Evolutionary conservation across 2,797 vertebrate genomes (phyloP).

Genomic region (Dipus sagitta): DNA sequence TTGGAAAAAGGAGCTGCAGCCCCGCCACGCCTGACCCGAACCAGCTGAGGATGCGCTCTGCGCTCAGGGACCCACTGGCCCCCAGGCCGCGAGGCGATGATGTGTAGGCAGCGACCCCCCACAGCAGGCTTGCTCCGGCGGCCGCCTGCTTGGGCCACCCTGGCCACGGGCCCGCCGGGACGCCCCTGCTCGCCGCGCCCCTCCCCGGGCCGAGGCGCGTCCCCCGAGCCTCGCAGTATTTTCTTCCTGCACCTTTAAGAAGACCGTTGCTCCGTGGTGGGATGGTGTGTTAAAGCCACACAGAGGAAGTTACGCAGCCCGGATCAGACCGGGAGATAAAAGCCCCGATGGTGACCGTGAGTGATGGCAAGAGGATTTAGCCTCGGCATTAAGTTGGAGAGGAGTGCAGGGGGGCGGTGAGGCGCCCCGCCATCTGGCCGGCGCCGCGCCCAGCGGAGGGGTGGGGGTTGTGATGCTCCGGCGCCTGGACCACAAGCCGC

Average conservation of each 20-base stretch:
- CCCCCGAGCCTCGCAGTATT: slow-evolving; percentile 80
- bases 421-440: slow-evolving; percentile 94
- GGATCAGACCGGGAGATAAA: slow-evolving; percentile 93
- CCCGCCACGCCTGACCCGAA: slow-evolving; percentile 59
- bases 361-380: slow-evolving; percentile 94
- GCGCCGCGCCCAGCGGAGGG: slow-evolving; percentile 87
- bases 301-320: slow-evolving; percentile 94
- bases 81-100: slow-evolving; percentile 60
- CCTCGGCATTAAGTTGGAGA: slow-evolving; percentile 89
- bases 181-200: slow-evolving; percentile 65
- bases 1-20: slow-evolving; percentile 58
- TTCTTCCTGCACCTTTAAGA: slow-evolving; percentile 91
- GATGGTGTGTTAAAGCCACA: slow-evolving; percentile 88
- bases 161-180: slow-evolving; percentile 68
- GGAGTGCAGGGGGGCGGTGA: slow-evolving; percentile 87
- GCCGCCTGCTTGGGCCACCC: slow-evolving; percentile 62
- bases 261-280: slow-evolving; percentile 87
- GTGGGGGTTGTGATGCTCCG: slow-evolving; percentile 81
- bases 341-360: slow-evolving; percentile 95
- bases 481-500: slow-evolving; percentile 78
- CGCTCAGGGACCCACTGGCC: slow-evolving; percentile 51
- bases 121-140: slow-evolving; percentile 66
- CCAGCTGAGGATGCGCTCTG: slow-evolving; percentile 61
- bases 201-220: slow-evolving; percentile 71
- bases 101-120: slow-evolving; percentile 68